Evolutionary conservation across 2,797 vertebrate species (phyloP).

Genomic region (Acanthurus tractus): DNA sequence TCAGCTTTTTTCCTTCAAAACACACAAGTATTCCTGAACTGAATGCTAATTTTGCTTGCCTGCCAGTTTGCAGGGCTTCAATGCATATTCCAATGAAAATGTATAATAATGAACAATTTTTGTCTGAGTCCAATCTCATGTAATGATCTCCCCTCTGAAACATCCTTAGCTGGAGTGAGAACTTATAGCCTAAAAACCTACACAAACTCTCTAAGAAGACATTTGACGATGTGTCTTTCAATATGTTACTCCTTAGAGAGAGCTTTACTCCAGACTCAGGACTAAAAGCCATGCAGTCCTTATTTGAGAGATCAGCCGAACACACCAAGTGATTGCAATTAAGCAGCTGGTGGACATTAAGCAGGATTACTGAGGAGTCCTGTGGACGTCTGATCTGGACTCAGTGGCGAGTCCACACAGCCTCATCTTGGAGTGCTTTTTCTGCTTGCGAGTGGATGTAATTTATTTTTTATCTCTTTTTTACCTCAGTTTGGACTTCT

Average conservation of each 20-base stretch:
- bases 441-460: slow-evolving; percentile 8
- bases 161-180: slow-evolving; percentile 54
- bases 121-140: slow-evolving; percentile 83
- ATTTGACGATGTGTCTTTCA: slow-evolving; percentile 57
- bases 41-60: slow-evolving; percentile 79
- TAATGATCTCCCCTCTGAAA: slow-evolving; percentile 74
- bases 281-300: slow-evolving; percentile 42
- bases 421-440: slow-evolving; percentile 32
- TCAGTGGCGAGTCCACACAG: slow-evolving; percentile 14
- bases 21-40: slow-evolving; percentile 12
- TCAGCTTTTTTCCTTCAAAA: slow-evolving; percentile 28
- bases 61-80: slow-evolving; percentile 80
- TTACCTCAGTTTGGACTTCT: slow-evolving; percentile 19
- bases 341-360: slow-evolving; percentile 72
- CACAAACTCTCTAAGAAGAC: slow-evolving; percentile 33
- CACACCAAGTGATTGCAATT: slow-evolving; percentile 66
- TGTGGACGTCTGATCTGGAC: slow-evolving; percentile 42
- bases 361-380: slow-evolving; percentile 40
- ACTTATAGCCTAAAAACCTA: slow-evolving; percentile 41
- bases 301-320: slow-evolving; percentile 48
- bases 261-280: slow-evolving; percentile 21
- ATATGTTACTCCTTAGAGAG: slow-evolving; percentile 45
- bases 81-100: slow-evolving; percentile 88
- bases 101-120: slow-evolving; percentile 86
- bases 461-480: slow-evolving; percentile 37